A percentile compares a stretch with the other conserved stretches of the same genome.
phyloP scores from a whole-genome alignment of 2,797 vertebrate genomes.

The Remorina albescens region DNA sequence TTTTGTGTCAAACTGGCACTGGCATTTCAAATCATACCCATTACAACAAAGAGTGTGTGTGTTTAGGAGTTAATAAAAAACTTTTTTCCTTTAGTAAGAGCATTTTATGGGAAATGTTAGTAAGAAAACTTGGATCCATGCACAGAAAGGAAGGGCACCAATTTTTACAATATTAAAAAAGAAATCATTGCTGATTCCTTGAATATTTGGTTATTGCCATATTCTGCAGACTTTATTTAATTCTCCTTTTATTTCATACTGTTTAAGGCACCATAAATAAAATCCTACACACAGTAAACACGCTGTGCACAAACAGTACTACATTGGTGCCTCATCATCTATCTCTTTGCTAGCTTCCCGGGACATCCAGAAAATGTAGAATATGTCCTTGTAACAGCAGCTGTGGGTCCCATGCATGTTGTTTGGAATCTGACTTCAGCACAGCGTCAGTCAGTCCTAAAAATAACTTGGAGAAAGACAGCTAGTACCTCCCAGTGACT shows the following conservation, averaged over 20 bases:
- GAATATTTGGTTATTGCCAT: neutral
- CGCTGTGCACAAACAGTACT: too few relatives aligned
- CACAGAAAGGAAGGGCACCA: neutral
- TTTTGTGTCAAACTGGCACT: conserved; percentile 6
- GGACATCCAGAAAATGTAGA: conserved; percentile 32
- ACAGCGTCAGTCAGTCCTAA: conserved; percentile 77
- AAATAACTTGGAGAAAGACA: conserved; percentile 80
- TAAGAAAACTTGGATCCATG: neutral
- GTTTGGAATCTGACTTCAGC: conserved; percentile 77
- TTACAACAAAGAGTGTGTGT: conserved; percentile 27
- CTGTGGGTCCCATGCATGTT: conserved; percentile 73
- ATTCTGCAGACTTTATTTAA: neutral
- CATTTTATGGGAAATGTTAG: conserved; percentile 5
- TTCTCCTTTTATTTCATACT: neutral
- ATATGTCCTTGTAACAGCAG: conserved; percentile 79
- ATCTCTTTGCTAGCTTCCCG: conserved; percentile 11
- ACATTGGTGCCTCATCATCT: neutral
- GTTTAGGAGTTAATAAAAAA: conserved; percentile 16
- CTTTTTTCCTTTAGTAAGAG: conserved; percentile 9
- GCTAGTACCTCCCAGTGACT: conserved; percentile 75
- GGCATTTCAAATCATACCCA: conserved; percentile 43
- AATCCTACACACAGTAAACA: neutral
- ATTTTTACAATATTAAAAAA: conserved; percentile 31
- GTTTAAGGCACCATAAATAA: neutral
- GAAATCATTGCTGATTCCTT: conserved; percentile 37